Conservation (phyloP, 30 jellyfish, hydroid and myxozoan species). For the Mastigias papua region DNA sequence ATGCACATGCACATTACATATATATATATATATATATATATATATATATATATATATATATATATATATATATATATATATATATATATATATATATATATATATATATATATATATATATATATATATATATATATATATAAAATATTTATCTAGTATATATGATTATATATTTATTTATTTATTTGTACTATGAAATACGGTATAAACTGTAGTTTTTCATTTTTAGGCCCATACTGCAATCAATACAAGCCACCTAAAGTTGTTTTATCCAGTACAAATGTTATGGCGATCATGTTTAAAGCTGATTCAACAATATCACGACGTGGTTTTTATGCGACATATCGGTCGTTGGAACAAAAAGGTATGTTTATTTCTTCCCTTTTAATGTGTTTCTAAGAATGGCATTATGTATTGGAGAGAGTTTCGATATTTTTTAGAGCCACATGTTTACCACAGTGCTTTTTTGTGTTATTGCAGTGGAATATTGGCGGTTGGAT, state of each 20-base stretch:
- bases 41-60: background rate
- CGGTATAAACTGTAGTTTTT: background rate
- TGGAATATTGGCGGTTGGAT: too few relatives aligned
- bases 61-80: background rate
- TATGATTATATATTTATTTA: too few relatives aligned
- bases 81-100: background rate
- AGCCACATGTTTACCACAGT: too few relatives aligned
- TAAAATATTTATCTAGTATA: background rate
- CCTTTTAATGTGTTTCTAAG: background rate
- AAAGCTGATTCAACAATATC: constrained; percentile 78
- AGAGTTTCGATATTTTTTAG: too few relatives aligned
- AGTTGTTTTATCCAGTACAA: constrained; percentile 84
- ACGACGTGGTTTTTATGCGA: constrained; percentile 82
- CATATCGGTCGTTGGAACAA: constrained; percentile 71
- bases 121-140: background rate
- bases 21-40: background rate
- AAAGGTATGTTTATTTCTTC: constrained; percentile 55
- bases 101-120: background rate
- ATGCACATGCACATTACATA: too few relatives aligned
- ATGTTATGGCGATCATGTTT: constrained; percentile 84
- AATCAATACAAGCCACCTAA: constrained; percentile 84
- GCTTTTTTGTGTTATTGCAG: too few relatives aligned
- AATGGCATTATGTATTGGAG: too few relatives aligned
- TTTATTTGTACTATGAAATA: background rate
- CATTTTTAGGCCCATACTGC: constrained; percentile 85